phyloP scores from a whole-genome alignment of 2,797 vertebrate species.

The Holocentrus rufus region DNA sequence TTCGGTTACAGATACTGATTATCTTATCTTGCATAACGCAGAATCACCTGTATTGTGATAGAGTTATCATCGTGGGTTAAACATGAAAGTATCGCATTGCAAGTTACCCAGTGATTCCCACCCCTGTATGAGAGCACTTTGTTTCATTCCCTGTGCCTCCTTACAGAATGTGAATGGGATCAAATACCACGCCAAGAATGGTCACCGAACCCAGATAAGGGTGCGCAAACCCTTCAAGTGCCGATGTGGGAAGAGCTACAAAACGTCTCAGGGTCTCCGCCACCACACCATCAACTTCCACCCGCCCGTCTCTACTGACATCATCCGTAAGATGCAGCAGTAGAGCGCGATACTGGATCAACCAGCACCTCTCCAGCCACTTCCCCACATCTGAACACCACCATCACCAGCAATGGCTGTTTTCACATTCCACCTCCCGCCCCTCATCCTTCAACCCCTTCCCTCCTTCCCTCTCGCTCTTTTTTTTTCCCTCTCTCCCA shows the following conservation, averaged over 20 bases:
- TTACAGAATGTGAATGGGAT: constrained; percentile 98
- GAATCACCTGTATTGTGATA: no score
- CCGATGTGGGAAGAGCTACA: constrained; percentile 99
- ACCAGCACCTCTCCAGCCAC: constrained; percentile 74
- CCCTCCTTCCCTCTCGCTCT: constrained; percentile 2
- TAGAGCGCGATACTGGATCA: constrained; percentile 82
- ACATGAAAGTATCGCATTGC: no score
- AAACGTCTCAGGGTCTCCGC: constrained; percentile 98
- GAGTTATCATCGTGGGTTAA: no score
- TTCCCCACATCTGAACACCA: constrained; percentile 81
- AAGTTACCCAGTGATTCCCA: no score
- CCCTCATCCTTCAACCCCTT: constrained; percentile 27
- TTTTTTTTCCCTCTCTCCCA: constrained; percentile 19
- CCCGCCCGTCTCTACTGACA: constrained; percentile 92
- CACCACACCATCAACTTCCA: constrained; percentile 99
- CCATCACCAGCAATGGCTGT: constrained; percentile 87
- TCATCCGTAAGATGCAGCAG: constrained; percentile 98
- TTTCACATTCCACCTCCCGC: background rate
- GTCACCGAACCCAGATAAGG: constrained; percentile 97
- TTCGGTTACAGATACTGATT: no score
- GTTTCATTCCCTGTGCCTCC: constrained; percentile 9
- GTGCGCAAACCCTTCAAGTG: constrained; percentile 99
- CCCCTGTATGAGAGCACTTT: no score
- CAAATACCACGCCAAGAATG: constrained; percentile 99
- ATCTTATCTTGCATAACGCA: no score